Conservation (phyloP, 1,140 invertebrate species). For the Heliconius nattereri region DNA sequence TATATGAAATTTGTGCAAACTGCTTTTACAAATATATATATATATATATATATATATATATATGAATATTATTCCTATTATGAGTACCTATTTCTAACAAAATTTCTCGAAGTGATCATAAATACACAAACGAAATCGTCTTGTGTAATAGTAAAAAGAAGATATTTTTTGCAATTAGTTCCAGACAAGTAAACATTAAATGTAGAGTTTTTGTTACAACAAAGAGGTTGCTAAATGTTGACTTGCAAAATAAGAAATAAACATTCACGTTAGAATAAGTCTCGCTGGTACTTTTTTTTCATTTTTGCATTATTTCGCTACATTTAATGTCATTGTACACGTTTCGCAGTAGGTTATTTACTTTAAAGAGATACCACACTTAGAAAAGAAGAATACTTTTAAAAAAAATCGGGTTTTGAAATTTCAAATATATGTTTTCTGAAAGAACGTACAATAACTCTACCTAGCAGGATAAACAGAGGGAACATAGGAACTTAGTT, state of each 20-base stretch:
- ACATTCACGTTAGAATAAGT: neutral
- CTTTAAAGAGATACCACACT: neutral
- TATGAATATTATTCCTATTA: conserved; percentile 1
- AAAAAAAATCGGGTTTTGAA: too few species aligned
- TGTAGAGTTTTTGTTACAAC: conserved; percentile 15
- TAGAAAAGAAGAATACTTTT: too few species aligned
- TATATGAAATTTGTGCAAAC: neutral
- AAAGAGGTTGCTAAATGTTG: conserved; percentile 1
- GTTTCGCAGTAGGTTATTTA: neutral
- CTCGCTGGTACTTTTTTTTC: neutral
- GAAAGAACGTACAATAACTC: neutral
- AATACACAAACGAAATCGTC: conserved; percentile 37
- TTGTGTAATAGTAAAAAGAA: conserved; percentile 44
- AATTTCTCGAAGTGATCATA: conserved; percentile 19
- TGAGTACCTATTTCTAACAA: neutral
- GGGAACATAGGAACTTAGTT: too few species aligned
- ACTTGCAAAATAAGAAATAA: neutral
- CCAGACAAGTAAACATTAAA: conserved; percentile 35
- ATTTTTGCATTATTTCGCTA: neutral
- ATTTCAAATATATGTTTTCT: too few species aligned
- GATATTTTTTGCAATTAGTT: conserved; percentile 38
- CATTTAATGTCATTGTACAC: neutral
- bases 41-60: neutral
- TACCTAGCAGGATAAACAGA: too few species aligned
- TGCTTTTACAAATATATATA: neutral